Percentiles rank a stretch among this genome's conserved stretches.
Evolutionary conservation across 2,797 vertebrate genomes (phyloP).

Genomic region (Smutsia temminckii): DNA sequence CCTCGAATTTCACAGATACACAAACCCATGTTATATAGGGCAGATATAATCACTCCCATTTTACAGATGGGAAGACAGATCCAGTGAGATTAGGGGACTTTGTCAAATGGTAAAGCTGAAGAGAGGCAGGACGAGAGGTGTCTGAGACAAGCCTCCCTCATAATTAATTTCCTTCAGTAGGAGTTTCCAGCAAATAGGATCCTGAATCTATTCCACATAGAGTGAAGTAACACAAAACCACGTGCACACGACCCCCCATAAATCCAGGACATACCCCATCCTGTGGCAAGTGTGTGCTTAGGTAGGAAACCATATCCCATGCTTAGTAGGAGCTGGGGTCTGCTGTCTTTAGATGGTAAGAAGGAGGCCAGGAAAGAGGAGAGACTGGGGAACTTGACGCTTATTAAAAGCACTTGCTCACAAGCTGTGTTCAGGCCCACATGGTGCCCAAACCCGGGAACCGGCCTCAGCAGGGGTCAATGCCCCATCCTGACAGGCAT

Average conservation of each 20-base stretch:
- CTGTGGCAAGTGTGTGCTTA: not conserved
- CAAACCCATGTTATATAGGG: not conserved
- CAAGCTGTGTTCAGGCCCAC: conserved; percentile 49
- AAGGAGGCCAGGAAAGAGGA: not conserved
- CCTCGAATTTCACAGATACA: not conserved
- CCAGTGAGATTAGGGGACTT: not conserved
- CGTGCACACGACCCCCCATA: not conserved
- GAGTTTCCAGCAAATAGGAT: conserved; percentile 1
- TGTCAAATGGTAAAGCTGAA: not conserved
- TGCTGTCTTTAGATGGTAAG: not conserved
- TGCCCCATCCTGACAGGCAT: conserved; percentile 43
- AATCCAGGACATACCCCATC: not conserved
- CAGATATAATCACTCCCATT: not conserved
- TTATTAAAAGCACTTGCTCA: conserved; percentile 72
- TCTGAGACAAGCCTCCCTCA: not conserved
- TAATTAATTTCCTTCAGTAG: not conserved
- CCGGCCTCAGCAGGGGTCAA: conserved; percentile 52
- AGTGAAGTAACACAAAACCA: not conserved
- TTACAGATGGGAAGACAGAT: not conserved
- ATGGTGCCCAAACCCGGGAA: conserved; percentile 56
- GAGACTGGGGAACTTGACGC: conserved; percentile 38
- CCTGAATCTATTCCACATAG: not conserved
- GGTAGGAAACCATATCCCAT: not conserved
- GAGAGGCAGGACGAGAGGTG: not conserved
- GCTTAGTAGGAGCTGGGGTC: not conserved